These are phyloP conservation scores for Criorhina ranunculi DNA, from an alignment of 2,888 invertebrate genomes.

Conservation along the genomic window DNA sequence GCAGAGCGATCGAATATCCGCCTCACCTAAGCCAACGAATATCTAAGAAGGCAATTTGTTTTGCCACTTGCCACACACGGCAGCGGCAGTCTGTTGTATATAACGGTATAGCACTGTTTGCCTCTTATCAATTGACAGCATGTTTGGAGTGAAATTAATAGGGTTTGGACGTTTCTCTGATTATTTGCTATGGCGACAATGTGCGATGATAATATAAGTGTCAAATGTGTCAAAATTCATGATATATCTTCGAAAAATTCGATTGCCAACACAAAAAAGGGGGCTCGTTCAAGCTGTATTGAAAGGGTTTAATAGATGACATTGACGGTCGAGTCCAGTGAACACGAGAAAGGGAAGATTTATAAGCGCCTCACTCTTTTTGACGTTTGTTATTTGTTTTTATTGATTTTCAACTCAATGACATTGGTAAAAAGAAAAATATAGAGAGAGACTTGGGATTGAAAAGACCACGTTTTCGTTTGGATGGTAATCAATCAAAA, in stretches of 20 bases:
- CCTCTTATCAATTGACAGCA: slow-evolving; percentile 24
- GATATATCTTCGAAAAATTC: slow-evolving; percentile 10
- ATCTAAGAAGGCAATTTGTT: slow-evolving; percentile 67
- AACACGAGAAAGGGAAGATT: slow-evolving; percentile 9
- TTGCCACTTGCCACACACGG: too few species aligned
- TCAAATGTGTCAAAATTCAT: slow-evolving; percentile 54
- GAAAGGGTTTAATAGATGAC: slow-evolving; percentile 30
- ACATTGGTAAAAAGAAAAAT: neutral
- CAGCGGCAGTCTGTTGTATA: slow-evolving; percentile 25
- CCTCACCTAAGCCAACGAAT: slow-evolving; percentile 34
- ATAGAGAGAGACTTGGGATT: too few species aligned
- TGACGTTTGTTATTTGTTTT: slow-evolving; percentile 32
- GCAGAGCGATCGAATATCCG: slow-evolving; percentile 47
- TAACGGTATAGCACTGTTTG: slow-evolving; percentile 8
- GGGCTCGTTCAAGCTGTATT: neutral
- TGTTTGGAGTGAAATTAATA: slow-evolving; percentile 41
- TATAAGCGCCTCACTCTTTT: slow-evolving; percentile 29
- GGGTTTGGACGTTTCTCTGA: slow-evolving; percentile 55
- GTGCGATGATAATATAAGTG: slow-evolving; percentile 45
- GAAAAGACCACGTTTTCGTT: neutral
- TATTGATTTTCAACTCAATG: slow-evolving; percentile 2
- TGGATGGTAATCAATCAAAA: slow-evolving; percentile 40
- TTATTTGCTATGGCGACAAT: slow-evolving; percentile 45
- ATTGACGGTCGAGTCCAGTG: slow-evolving; percentile 10
- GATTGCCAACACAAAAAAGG: neutral